Conservation (phyloP, 2,797 vertebrate genomes). For the Sebastes baramenuke region DNA sequence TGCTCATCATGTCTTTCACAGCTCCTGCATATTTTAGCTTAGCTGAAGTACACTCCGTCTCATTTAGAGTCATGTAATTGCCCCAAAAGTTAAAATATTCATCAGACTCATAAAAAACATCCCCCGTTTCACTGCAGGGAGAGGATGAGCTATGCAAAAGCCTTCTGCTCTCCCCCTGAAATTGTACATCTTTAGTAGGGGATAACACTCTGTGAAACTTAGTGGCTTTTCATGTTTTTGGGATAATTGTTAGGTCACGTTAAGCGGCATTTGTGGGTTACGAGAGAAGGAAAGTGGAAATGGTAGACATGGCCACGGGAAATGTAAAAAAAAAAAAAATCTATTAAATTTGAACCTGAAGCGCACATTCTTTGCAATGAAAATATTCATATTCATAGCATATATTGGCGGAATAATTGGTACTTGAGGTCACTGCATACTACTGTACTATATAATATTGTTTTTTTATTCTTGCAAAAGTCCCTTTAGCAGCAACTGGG, state of each 20-base stretch:
- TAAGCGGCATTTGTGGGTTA: constrained; percentile 52
- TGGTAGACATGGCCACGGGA: constrained; percentile 48
- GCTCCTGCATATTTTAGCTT: constrained; percentile 68
- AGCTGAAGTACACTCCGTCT: constrained; percentile 55
- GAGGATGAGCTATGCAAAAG: constrained; percentile 63
- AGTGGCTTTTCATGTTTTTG: constrained; percentile 65
- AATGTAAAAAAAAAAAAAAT: constrained; percentile 36
- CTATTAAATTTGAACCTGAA: constrained; percentile 49
- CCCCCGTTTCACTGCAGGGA: constrained; percentile 60
- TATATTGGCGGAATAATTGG: constrained; percentile 8
- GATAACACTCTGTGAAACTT: constrained; percentile 58
- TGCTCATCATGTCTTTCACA: constrained; percentile 59
- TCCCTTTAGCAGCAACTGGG: not conserved
- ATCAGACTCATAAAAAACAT: constrained; percentile 72
- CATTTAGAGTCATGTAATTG: constrained; percentile 77
- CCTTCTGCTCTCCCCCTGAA: constrained; percentile 56
- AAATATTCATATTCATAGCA: constrained; percentile 26
- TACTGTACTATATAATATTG: not conserved
- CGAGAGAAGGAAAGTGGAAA: constrained; percentile 47
- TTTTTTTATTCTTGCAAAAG: not conserved
- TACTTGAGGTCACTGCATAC: not conserved
- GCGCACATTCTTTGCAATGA: constrained; percentile 11
- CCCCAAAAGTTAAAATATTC: constrained; percentile 79
- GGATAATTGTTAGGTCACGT: constrained; percentile 59
- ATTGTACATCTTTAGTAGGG: constrained; percentile 64